Percentiles rank a stretch among this genome's conserved stretches.
Conservation (phyloP, 2,113 vertebrate species). For the Pantherophis guttatus region DNA sequence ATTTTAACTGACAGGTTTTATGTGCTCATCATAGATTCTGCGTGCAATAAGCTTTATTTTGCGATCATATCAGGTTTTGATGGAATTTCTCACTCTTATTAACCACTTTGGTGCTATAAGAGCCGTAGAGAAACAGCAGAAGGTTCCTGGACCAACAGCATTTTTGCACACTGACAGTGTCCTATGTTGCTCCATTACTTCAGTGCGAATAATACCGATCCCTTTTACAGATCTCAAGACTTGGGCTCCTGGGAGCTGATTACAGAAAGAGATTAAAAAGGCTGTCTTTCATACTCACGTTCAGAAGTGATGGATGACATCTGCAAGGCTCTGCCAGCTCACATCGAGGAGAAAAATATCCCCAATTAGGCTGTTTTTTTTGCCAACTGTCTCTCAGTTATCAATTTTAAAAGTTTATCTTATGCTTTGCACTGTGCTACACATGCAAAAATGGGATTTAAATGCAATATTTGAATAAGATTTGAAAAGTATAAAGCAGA, state of each 20-base stretch:
- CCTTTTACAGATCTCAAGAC: conserved; percentile 56
- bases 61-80: conserved; percentile 49
- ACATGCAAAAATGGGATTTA: background rate
- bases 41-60: conserved; percentile 57
- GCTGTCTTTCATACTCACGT: conserved; percentile 60
- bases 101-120: conserved; percentile 31
- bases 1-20: conserved; percentile 64
- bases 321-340: conserved; percentile 35
- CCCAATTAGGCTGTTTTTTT: conserved; percentile 49
- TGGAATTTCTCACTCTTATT: conserved; percentile 45
- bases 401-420: conserved; percentile 37
- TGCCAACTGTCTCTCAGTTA: conserved; percentile 44
- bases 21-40: conserved; percentile 58
- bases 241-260: conserved; percentile 61
- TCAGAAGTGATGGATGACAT: conserved; percentile 58
- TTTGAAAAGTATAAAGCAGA: background rate
- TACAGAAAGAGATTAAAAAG: conserved; percentile 64
- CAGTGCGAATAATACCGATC: conserved; percentile 11
- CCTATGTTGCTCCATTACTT: conserved; percentile 20
- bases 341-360: conserved; percentile 60
- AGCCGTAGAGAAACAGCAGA: conserved; percentile 14
- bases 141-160: background rate
- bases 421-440: background rate
- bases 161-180: conserved; percentile 24
- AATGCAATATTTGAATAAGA: background rate